These are phyloP conservation scores for Koerneria pararmatus DNA, from an alignment of 2,888 invertebrate species.

Conservation along the genomic window DNA sequence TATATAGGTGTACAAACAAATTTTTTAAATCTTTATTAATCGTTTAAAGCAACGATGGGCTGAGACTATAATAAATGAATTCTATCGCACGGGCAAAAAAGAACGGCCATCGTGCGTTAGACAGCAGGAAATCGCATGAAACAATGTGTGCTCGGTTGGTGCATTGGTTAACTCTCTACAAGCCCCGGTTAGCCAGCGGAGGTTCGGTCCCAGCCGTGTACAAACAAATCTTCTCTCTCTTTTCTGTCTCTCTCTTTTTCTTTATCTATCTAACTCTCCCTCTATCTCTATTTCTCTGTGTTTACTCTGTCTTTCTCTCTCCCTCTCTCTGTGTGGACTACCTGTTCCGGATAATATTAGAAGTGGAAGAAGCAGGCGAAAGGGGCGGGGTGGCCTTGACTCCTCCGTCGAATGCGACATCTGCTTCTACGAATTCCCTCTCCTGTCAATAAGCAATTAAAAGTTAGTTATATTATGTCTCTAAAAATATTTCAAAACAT, in stretches of 20 bases:
- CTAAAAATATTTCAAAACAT: background rate
- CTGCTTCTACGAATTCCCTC: conserved; percentile 52
- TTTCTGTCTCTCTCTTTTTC: conserved; percentile 4
- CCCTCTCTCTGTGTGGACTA: background rate
- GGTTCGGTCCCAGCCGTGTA: too few species aligned
- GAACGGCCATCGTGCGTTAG: too few species aligned
- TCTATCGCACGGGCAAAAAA: too few species aligned
- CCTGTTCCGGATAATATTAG: conserved; percentile 18
- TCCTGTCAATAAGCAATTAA: conserved; percentile 37
- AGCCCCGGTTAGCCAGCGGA: too few species aligned
- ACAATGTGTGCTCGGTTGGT: too few species aligned
- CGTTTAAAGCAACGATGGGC: too few species aligned
- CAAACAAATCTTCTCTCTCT: too few species aligned
- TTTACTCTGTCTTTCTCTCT: background rate
- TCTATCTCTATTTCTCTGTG: conserved; percentile 17
- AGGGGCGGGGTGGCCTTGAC: conserved; percentile 46
- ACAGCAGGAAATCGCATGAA: too few species aligned
- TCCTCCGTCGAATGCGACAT: conserved; percentile 50
- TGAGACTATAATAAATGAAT: too few species aligned
- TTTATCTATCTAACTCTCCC: conserved; percentile 15
- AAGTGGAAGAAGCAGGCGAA: conserved; percentile 26
- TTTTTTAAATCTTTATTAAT: too few species aligned
- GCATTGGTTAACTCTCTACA: too few species aligned
- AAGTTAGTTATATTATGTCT: background rate
- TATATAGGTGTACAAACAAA: too few species aligned